These are phyloP conservation scores for Tenthredo livida DNA, from an alignment of 2,888 invertebrate species.

Conservation along the genomic window DNA sequence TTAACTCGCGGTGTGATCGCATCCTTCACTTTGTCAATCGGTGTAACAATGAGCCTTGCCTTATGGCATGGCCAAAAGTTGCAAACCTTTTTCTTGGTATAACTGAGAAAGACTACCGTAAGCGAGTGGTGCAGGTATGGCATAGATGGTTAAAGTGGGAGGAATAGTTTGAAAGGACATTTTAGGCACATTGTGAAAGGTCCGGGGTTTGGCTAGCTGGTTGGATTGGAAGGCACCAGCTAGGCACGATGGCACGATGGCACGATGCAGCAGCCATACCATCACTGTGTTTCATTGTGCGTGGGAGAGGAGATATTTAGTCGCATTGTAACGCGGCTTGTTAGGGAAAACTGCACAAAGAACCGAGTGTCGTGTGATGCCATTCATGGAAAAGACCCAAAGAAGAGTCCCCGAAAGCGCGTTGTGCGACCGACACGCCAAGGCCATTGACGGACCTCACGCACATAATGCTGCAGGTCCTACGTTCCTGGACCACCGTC, in stretches of 20 bases:
- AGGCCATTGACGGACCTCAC: slow-evolving; percentile 62
- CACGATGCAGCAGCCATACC: slow-evolving; percentile 34
- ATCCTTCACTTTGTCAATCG: not conserved
- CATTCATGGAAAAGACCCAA: slow-evolving; percentile 59
- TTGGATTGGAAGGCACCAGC: not conserved
- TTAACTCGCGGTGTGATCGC: not conserved
- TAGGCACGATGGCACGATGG: not conserved
- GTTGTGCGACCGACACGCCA: slow-evolving; percentile 63
- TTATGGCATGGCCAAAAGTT: not conserved
- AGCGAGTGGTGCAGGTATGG: not conserved
- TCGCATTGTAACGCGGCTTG: slow-evolving; percentile 66
- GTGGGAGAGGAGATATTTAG: slow-evolving; percentile 66
- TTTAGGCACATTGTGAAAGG: slow-evolving; percentile 38
- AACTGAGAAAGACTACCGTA: slow-evolving; percentile 38
- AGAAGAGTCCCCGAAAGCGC: slow-evolving; percentile 55
- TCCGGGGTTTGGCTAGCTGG: slow-evolving; percentile 33
- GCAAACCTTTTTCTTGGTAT: slow-evolving; percentile 35
- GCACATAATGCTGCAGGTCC: slow-evolving; percentile 57
- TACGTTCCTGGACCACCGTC: slow-evolving; percentile 51
- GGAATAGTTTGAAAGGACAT: slow-evolving; percentile 50
- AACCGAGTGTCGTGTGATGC: slow-evolving; percentile 61
- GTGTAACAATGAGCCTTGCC: not conserved
- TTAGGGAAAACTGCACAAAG: slow-evolving; percentile 66
- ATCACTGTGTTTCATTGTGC: slow-evolving; percentile 63
- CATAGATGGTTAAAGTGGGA: slow-evolving; percentile 20